phyloP scores from a whole-genome alignment of 2,888 invertebrate genomes.

The Acronicta alni region DNA sequence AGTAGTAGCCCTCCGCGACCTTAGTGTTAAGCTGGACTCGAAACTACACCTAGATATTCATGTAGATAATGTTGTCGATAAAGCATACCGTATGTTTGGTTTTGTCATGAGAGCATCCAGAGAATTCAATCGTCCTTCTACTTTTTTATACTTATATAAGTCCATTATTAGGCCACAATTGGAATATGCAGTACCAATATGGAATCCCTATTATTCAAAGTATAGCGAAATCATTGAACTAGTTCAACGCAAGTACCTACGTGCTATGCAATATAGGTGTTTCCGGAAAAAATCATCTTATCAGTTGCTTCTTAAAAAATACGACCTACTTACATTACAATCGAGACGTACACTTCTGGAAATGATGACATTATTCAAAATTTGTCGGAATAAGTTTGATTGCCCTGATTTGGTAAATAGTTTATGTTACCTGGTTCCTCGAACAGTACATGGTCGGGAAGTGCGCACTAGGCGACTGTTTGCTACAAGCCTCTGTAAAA shows the following conservation, averaged over 20 bases:
- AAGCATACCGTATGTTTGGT: conserved; percentile 1
- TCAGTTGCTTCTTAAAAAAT: neutral
- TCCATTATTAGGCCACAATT: no score
- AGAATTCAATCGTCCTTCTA: no score
- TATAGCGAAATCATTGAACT: neutral
- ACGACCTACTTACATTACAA: neutral
- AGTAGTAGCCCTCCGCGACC: neutral
- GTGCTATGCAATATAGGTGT: conserved; percentile 2
- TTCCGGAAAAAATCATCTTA: neutral
- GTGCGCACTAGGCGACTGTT: neutral
- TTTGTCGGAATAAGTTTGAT: neutral
- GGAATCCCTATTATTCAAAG: neutral
- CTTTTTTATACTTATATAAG: conserved; percentile 74
- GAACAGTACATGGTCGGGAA: neutral
- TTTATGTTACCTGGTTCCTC: conserved; percentile 1
- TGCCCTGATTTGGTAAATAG: neutral
- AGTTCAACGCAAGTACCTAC: neutral
- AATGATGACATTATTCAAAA: neutral
- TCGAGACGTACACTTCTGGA: neutral
- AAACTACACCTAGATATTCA: neutral
- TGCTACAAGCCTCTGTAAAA: neutral
- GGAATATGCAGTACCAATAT: neutral
- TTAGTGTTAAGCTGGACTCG: conserved; percentile 1
- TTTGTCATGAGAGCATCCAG: conserved; percentile 1
- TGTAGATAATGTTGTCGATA: neutral